Conservation (phyloP, 2,113 vertebrate genomes). For the Nipponia nippon region DNA sequence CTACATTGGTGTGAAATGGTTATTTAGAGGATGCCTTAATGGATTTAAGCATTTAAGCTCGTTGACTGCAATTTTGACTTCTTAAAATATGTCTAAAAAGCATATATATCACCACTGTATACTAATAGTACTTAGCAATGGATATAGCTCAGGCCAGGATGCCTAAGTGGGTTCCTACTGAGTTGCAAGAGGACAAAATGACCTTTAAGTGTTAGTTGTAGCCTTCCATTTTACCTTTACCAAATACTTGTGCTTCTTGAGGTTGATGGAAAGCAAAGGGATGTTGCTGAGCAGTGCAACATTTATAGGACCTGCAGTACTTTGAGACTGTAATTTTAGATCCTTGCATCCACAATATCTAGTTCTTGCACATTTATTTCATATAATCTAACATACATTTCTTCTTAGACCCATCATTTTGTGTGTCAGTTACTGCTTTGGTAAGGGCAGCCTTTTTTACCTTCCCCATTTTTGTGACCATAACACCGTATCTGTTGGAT, state of each 20-base stretch:
- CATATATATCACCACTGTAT: background rate
- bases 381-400: background rate
- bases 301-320: background rate
- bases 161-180: background rate
- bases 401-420: background rate
- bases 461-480: background rate
- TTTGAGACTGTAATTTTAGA: background rate
- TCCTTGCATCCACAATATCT: background rate
- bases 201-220: background rate
- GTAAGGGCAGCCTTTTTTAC: background rate
- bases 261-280: background rate
- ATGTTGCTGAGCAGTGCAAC: background rate
- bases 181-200: background rate
- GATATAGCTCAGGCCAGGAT: background rate
- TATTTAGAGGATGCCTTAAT: background rate
- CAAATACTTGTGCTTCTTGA: background rate
- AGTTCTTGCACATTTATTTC: background rate
- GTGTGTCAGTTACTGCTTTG: background rate
- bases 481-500: background rate
- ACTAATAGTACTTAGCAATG: background rate
- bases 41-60: background rate
- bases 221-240: background rate
- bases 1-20: background rate
- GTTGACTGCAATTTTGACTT: background rate
- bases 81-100: background rate